Percentiles rank a stretch among this genome's conserved stretches.
Conservation (phyloP, 2,113 vertebrate genomes). For the Anoplopoma fimbria region DNA sequence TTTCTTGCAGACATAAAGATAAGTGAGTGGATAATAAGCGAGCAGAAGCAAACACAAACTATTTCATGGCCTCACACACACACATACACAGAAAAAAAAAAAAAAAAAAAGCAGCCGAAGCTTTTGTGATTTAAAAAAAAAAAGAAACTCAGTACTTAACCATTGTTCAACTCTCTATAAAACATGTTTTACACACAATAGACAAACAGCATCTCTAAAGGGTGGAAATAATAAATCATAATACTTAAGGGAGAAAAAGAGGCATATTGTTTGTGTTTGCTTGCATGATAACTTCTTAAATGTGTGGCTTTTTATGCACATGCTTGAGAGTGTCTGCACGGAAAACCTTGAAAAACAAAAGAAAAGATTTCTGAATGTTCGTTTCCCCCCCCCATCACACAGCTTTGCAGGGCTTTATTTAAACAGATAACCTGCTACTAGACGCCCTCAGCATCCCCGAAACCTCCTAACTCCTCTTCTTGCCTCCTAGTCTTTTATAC, state of each 20-base stretch:
- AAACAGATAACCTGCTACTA: conserved; percentile 83
- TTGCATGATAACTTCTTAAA: conserved; percentile 22
- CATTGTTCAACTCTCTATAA: conserved; percentile 34
- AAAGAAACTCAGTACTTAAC: conserved; percentile 30
- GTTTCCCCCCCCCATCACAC: conserved; percentile 60
- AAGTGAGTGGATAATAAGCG: conserved; percentile 39
- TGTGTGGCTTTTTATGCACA: conserved; percentile 16
- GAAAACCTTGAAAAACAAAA: not conserved
- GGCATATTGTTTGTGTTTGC: not conserved
- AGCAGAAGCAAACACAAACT: conserved; percentile 16
- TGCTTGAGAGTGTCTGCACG: conserved; percentile 24
- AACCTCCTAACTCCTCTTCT: conserved; percentile 58
- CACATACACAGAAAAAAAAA: not conserved
- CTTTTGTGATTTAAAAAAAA: not conserved
- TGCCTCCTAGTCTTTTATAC: conserved; percentile 72
- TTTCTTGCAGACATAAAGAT: conserved; percentile 51
- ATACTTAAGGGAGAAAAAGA: conserved; percentile 12
- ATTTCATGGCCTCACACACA: conserved; percentile 27
- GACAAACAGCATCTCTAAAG: not conserved
- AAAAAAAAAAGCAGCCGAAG: conserved; percentile 1
- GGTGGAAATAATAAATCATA: conserved; percentile 23
- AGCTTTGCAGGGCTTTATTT: conserved; percentile 78
- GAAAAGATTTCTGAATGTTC: conserved; percentile 38
- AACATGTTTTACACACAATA: conserved; percentile 40
- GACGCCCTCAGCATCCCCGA: conserved; percentile 69